Conservation (phyloP, 2,113 vertebrate species). For the Sterrhoptilus dennistouni region DNA sequence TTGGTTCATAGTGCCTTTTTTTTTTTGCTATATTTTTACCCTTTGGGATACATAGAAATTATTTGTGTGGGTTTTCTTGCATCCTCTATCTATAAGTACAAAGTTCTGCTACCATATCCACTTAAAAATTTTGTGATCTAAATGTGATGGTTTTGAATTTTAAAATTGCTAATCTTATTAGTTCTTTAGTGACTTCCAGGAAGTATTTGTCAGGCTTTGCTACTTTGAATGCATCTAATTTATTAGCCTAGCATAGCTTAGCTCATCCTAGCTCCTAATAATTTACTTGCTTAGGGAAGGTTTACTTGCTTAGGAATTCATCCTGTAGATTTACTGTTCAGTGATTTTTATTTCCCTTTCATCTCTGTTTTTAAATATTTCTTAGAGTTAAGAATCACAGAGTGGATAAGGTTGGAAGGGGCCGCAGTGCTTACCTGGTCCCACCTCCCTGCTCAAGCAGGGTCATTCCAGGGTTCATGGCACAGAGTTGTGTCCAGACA, state of each 20-base stretch:
- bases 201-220: not conserved
- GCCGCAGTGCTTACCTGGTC: not conserved
- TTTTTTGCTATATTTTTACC: not conserved
- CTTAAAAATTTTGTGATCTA: not conserved
- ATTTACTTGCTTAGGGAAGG: not conserved
- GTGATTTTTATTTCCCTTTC: not conserved
- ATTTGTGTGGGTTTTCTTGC: not conserved
- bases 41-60: not conserved
- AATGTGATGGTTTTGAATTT: not conserved
- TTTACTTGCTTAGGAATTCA: not conserved
- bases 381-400: not conserved
- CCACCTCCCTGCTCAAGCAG: not conserved
- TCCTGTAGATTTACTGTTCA: not conserved
- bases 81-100: not conserved
- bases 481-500: not conserved
- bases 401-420: not conserved
- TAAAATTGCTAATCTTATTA: not conserved
- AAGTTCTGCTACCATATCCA: not conserved
- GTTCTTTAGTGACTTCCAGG: not conserved
- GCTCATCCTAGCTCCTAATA: not conserved
- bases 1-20: rapidly evolving
- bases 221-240: not conserved
- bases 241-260: not conserved
- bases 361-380: not conserved
- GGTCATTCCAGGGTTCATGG: not conserved